These are phyloP conservation scores for Tridacna crocea DNA, from an alignment of 2,888 invertebrate genomes.

Conservation along the genomic window DNA sequence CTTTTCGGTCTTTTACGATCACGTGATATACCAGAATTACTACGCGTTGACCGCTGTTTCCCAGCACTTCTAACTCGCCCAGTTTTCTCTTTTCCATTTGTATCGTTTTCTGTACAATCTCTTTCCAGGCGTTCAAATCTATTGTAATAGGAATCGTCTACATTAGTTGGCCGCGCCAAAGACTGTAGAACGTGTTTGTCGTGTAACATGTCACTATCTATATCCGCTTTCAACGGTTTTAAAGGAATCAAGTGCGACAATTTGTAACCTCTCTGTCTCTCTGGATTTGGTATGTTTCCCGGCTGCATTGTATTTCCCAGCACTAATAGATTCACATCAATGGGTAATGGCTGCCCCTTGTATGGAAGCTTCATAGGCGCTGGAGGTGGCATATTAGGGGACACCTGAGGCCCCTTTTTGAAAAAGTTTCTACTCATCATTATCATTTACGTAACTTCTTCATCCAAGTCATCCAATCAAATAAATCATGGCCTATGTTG, in stretches of 20 bases:
- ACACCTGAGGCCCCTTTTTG: constrained; percentile 44
- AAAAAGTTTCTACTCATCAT: constrained; percentile 46
- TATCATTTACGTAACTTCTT: background rate
- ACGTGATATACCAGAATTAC: constrained; percentile 11
- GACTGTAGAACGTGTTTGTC: constrained; percentile 48
- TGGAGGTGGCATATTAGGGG: constrained; percentile 57
- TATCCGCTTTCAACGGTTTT: constrained; percentile 29
- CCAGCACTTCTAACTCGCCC: constrained; percentile 44
- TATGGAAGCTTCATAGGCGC: constrained; percentile 42
- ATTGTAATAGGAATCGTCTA: constrained; percentile 57
- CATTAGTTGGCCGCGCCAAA: constrained; percentile 37
- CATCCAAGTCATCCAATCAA: no score
- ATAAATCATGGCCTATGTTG: no score
- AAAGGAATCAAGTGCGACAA: constrained; percentile 22
- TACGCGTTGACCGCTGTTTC: constrained; percentile 21
- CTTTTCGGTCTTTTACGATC: constrained; percentile 34
- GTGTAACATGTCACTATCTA: constrained; percentile 29
- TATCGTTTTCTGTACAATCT: constrained; percentile 44
- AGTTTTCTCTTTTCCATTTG: constrained; percentile 50
- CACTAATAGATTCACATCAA: constrained; percentile 51
- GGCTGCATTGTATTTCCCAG: constrained; percentile 32
- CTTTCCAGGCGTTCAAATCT: constrained; percentile 57
- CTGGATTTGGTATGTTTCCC: background rate
- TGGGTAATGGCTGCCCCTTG: constrained; percentile 52
- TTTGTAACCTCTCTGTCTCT: background rate